Evolutionary conservation across 2,797 vertebrate genomes (phyloP), one percentile per base, ranked within the genome.

Genomic region (Trachops cirrhosus): DNA sequence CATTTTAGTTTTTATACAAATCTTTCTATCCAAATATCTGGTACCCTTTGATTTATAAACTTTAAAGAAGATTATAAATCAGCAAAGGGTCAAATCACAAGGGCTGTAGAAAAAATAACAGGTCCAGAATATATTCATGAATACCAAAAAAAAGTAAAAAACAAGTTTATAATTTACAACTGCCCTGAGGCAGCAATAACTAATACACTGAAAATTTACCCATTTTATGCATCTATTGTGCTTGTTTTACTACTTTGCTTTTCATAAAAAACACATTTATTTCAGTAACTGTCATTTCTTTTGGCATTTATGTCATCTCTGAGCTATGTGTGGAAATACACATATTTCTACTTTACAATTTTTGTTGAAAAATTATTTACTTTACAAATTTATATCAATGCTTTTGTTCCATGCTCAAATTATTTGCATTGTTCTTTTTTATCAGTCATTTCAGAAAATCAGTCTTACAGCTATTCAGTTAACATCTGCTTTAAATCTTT

Each of bases 181-280:
- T 94, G 39, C 97, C 98, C 97, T 83, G 97, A 98, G 97, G 95
- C 93, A 98, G 97, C 95, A 98, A 97, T 98, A 98, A 98, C 98
- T 98, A 98, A 98, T 98, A 98, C 91, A 95, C 67, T 98, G 97
- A 98, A 98, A 98, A 98, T 98, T 97, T 98, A 98, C 96, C 97
- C 97, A 97, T 98, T 98, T 98, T 98, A 98, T 98, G 97, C 97
- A 98, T 98, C 98, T 98, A 98, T 98, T 98, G 98, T 98, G 95
- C 94, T 98, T 98, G 97, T 95, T 98, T 98, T 98, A 98, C 97
- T 98, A 97, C 97, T 98, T 97, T 98, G 92, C 91, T 98, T 98
- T 98, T 98, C 98, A 98, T 98, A 98, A 98, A 98, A 98, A 98
- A 62, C 96, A 82, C 98, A 98, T 98, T 98, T 98, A 98, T 98